These are phyloP conservation scores for Scelioninae gen. 1 DNA, from an alignment of 2,888 invertebrate species.

Conservation along the genomic window DNA sequence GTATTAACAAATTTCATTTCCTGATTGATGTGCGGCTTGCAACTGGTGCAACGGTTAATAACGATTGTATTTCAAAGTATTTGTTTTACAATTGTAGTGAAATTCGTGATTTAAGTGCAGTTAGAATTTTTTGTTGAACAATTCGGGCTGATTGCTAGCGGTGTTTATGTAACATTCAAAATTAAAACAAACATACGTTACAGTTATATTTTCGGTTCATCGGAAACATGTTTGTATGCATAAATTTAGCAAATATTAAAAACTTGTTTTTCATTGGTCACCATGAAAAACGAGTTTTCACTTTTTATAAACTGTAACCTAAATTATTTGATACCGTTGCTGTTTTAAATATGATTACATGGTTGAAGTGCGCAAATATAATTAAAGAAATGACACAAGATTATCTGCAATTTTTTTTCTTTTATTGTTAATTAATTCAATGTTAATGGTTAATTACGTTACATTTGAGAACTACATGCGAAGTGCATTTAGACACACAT, in stretches of 20 bases:
- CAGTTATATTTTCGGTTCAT: constrained; percentile 25
- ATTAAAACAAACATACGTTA: constrained; percentile 33
- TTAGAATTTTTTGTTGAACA: not conserved
- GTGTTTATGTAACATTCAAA: constrained; percentile 21
- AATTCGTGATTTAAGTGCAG: constrained; percentile 6
- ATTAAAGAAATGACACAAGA: constrained; percentile 10
- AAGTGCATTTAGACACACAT: not conserved
- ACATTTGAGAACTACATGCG: not conserved
- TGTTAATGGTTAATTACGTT: not conserved
- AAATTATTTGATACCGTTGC: constrained; percentile 51
- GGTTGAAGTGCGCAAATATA: constrained; percentile 6
- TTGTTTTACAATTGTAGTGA: constrained; percentile 24
- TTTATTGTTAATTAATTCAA: constrained; percentile 9
- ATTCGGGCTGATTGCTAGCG: not conserved
- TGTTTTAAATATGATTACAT: constrained; percentile 21
- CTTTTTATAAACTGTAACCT: constrained; percentile 59
- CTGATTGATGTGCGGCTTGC: constrained; percentile 13
- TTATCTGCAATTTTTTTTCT: not conserved
- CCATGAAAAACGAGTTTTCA: constrained; percentile 61
- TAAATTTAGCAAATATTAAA: constrained; percentile 39
- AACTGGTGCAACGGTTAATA: not conserved
- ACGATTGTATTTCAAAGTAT: constrained; percentile 16
- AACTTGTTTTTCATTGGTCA: constrained; percentile 49
- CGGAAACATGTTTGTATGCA: constrained; percentile 36
- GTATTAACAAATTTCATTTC: constrained; percentile 15